Evolutionary conservation across 2,797 vertebrate genomes (phyloP), one percentile per base, ranked within the genome.

Genomic region (Borostomias antarcticus): DNA sequence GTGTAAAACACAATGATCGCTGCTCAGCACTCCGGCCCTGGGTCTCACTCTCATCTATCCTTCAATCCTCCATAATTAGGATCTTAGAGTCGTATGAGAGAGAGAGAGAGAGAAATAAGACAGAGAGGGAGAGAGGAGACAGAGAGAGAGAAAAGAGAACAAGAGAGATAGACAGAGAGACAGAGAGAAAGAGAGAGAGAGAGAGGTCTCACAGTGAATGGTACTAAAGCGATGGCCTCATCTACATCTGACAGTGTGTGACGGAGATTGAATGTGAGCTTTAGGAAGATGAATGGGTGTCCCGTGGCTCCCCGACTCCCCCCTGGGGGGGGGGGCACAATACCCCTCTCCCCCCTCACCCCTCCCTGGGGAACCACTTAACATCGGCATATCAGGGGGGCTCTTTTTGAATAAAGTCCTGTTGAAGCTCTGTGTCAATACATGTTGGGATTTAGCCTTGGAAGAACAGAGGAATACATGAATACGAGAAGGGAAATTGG

Each of bases 231-330:
- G 70, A 77, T 78, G 72, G 74, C 86, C 87, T 89, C 89, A 88
- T 89, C 91, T 89, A 84, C 89, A 87, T 89, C 86, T 90, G 89
- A 90, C 89, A 90, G 81, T 75, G 81, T 75, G 74, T 92, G 90
- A 92, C 82, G 90, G 78, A 90, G 83, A 93, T 93, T 92, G 88
- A 90, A 92, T 87, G 87, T 92, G 92, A 93, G 88, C 83, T 90
- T 86, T 88, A 86, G 84, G 89, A 93, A 92, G 92, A 93, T 92
- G 90, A 91, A 93, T 91, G 90, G 86, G 82, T 76, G 75, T 79
- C 73, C 74, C 53, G 37, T 82, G 80, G 82, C 78, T 78, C 74
- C 80, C 73, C 43, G 74, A 82, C 86, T 9, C 54, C 82, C 79
- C 84, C 75, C 74, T 78, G n/a, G n/a, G n/a, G n/a, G 80, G 61